These are phyloP conservation scores for Salpingus planirostris DNA, from an alignment of 2,888 invertebrate genomes.

Conservation along the genomic window DNA sequence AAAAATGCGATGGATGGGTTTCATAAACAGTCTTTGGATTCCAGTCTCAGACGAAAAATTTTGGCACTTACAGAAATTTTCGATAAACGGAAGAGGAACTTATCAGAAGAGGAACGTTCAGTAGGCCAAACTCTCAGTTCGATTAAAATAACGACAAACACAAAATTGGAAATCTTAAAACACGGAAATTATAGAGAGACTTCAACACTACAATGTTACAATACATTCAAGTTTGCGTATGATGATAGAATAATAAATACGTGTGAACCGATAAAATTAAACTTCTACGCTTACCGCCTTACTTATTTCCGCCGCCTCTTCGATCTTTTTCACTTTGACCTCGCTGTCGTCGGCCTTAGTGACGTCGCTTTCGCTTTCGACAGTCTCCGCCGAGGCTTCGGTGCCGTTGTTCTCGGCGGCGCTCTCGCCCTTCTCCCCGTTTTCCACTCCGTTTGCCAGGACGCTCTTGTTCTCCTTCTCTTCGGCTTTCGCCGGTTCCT, in stretches of 20 bases:
- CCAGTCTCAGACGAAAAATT: conserved; percentile 17
- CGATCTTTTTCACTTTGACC: conserved; percentile 50
- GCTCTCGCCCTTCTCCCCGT: conserved; percentile 9
- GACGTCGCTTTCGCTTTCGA: conserved; percentile 30
- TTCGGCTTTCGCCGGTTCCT: conserved; percentile 29
- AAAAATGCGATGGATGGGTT: too few relatives aligned
- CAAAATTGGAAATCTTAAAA: too few relatives aligned
- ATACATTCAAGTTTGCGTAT: conserved; percentile 19
- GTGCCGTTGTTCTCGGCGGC: conserved; percentile 9
- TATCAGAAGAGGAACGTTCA: too few relatives aligned
- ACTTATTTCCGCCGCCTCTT: conserved; percentile 30
- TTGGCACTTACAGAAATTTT: conserved; percentile 20
- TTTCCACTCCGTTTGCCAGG: conserved; percentile 30
- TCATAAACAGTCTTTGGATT: conserved; percentile 20
- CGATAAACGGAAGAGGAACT: too few relatives aligned
- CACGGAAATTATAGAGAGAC: conserved; percentile 14
- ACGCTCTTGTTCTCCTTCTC: conserved; percentile 42
- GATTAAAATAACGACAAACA: too few relatives aligned
- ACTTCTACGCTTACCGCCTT: conserved; percentile 26
- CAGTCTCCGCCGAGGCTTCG: conserved; percentile 6
- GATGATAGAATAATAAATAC: conserved; percentile 15
- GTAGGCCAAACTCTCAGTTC: not conserved
- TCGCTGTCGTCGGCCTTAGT: conserved; percentile 29
- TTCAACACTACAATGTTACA: conserved; percentile 22
- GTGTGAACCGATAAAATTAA: conserved; percentile 18